Evolutionary conservation across 2,797 vertebrate species (phyloP).

Genomic region (Ptychadena robeensis): DNA sequence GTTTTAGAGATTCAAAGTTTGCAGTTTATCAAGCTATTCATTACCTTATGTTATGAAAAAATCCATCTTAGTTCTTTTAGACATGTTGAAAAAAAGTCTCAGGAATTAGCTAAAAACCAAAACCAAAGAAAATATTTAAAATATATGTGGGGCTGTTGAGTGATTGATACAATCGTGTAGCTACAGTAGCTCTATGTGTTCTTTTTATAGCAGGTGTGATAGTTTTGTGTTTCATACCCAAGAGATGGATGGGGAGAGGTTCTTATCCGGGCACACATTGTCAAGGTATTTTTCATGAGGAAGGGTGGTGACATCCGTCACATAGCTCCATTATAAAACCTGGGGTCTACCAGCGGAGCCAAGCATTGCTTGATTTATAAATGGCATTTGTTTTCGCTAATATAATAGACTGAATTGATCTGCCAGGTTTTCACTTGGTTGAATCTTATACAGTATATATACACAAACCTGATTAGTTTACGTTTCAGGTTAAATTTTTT

Average conservation of each 20-base stretch:
- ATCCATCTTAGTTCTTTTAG: slow-evolving; percentile 25
- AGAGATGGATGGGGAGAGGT: not conserved
- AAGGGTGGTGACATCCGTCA: not conserved
- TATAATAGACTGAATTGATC: not conserved
- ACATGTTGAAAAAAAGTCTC: slow-evolving; percentile 32
- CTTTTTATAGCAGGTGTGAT: not conserved
- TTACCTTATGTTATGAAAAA: slow-evolving; percentile 22
- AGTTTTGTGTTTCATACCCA: not conserved
- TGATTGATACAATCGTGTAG: not conserved
- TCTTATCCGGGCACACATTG: not conserved
- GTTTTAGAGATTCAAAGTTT: not conserved
- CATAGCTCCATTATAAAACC: not conserved
- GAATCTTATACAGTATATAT: not conserved
- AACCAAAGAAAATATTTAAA: slow-evolving; percentile 45
- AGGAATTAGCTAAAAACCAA: slow-evolving; percentile 32
- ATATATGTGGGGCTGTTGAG: not conserved
- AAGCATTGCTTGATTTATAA: not conserved
- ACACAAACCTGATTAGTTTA: not conserved
- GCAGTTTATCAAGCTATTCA: slow-evolving; percentile 1
- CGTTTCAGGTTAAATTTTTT: too few relatives aligned
- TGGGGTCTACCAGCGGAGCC: not conserved
- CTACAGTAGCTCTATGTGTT: not conserved
- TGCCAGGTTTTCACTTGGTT: not conserved
- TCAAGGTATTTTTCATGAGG: not conserved
- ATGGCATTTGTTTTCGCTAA: not conserved